These are phyloP conservation scores for Percina caprodes DNA, from an alignment of 2,113 vertebrate genomes.

Conservation along the genomic window DNA sequence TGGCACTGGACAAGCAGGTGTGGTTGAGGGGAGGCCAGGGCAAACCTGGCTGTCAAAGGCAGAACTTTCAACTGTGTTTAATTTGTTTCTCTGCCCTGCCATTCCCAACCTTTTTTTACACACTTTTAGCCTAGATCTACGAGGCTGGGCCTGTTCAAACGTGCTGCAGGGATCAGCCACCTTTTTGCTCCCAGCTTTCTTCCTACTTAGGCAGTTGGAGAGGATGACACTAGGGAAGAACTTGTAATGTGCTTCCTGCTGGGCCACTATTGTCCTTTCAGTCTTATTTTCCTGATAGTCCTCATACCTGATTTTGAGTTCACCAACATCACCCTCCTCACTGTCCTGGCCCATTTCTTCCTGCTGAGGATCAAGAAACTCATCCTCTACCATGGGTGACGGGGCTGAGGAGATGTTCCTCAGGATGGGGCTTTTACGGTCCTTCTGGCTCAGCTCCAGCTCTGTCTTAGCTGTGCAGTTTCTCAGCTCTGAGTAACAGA, in stretches of 20 bases:
- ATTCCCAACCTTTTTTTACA: constrained; percentile 86
- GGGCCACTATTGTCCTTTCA: constrained; percentile 92
- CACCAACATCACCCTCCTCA: constrained; percentile 90
- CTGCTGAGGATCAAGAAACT: constrained; percentile 61
- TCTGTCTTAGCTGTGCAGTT: constrained; percentile 87
- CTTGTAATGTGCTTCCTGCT: constrained; percentile 97
- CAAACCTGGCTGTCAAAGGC: constrained; percentile 52
- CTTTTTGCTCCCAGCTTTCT: constrained; percentile 82
- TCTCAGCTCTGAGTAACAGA: constrained; percentile 87
- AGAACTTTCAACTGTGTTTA: constrained; percentile 61
- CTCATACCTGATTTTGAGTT: constrained; percentile 97
- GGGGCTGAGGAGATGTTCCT: constrained; percentile 68
- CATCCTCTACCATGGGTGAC: constrained; percentile 66
- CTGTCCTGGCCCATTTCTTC: constrained; percentile 78
- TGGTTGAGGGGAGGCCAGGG: constrained; percentile 32
- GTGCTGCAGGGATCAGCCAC: constrained; percentile 81
- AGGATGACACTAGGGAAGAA: constrained; percentile 99
- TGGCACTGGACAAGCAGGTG: constrained; percentile 32
- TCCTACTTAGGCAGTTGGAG: constrained; percentile 95
- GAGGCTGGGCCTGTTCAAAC: constrained; percentile 83
- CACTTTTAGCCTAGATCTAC: constrained; percentile 89
- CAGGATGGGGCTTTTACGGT: constrained; percentile 77
- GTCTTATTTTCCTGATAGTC: constrained; percentile 97
- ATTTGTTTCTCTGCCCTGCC: constrained; percentile 77
- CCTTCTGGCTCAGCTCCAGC: constrained; percentile 87